Percentiles rank a stretch among this genome's conserved stretches.
phyloP scores from a whole-genome alignment of 2,797 vertebrate species.

The Coluber constrictor region DNA sequence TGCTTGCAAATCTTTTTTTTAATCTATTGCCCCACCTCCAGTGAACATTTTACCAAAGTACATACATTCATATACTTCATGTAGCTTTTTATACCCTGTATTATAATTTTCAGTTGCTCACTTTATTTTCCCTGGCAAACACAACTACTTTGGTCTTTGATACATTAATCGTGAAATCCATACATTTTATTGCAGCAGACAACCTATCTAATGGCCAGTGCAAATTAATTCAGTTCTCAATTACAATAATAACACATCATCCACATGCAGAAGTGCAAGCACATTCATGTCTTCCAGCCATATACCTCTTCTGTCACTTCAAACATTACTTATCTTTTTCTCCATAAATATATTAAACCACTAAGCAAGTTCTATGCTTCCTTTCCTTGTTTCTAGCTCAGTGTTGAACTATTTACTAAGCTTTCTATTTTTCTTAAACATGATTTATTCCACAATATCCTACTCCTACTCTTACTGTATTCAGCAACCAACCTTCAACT shows the following conservation, averaged over 20 bases:
- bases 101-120: not conserved
- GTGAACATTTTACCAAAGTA: not conserved
- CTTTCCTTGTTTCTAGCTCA: not conserved
- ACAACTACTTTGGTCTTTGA: not conserved
- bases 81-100: not conserved
- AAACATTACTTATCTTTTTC: not conserved
- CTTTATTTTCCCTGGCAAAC: not conserved
- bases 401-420: not conserved
- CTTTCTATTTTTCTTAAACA: not conserved
- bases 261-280: not conserved
- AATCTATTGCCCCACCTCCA: not conserved
- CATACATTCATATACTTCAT: not conserved
- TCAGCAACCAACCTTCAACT: not conserved
- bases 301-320: not conserved
- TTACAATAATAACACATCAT: constrained; percentile 27
- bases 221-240: constrained; percentile 46
- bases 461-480: not conserved
- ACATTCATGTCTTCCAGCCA: not conserved
- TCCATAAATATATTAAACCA: not conserved
- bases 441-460: not conserved
- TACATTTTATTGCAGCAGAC: not conserved
- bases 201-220: constrained; percentile 41
- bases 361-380: not conserved
- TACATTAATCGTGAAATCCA: not conserved
- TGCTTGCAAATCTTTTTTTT: not conserved